Conservation (phyloP, 2,797 vertebrate species). For the Premnoplex brunnescens region DNA sequence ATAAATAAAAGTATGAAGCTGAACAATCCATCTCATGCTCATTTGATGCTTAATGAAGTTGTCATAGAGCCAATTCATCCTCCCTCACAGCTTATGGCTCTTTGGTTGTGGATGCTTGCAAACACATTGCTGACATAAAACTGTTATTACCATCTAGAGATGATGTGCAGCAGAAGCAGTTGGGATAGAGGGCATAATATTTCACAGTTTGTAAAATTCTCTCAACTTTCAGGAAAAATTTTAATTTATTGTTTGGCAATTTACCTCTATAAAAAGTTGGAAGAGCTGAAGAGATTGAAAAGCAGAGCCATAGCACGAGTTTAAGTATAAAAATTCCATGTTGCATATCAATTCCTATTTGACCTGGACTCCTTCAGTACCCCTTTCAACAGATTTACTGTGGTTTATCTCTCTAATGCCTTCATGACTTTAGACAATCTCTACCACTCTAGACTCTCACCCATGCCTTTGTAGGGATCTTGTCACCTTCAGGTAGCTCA, state of each 20-base stretch:
- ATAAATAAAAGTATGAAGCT: neutral
- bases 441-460: neutral
- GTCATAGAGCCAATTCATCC: neutral
- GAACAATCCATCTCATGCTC: neutral
- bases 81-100: neutral
- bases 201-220: neutral
- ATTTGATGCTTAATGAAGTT: neutral
- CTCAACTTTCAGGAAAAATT: neutral
- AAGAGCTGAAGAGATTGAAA: neutral
- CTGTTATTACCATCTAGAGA: neutral
- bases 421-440: neutral
- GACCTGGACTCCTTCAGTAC: neutral
- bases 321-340: neutral
- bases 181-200: fast-evolving
- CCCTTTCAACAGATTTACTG: neutral
- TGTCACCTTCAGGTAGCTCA: neutral
- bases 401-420: neutral
- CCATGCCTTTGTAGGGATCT: neutral
- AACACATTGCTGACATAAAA: neutral
- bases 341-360: neutral
- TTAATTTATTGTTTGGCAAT: neutral
- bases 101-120: neutral
- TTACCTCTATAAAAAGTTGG: neutral
- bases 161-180: neutral
- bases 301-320: neutral